Evolutionary conservation across 2,797 vertebrate species (phyloP).

Genomic region (Sebastes matsubarae): DNA sequence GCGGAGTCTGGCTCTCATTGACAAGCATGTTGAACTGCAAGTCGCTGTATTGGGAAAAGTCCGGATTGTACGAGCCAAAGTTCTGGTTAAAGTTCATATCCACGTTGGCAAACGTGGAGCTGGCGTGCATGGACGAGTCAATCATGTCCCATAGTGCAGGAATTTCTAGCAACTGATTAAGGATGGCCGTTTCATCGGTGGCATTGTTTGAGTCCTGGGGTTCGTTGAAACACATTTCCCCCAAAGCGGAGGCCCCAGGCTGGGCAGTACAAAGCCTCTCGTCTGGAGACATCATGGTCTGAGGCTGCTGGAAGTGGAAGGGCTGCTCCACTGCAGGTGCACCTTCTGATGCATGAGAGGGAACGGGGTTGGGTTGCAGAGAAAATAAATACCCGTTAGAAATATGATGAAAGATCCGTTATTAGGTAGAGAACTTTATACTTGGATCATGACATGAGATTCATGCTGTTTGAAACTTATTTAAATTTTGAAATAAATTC

Average conservation of each 20-base stretch:
- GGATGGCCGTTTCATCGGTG: neutral
- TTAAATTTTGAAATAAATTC: neutral
- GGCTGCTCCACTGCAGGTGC: conserved; percentile 47
- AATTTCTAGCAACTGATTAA: conserved; percentile 43
- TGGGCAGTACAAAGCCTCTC: conserved; percentile 25
- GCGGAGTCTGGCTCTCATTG: conserved; percentile 67
- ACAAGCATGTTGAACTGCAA: conserved; percentile 77
- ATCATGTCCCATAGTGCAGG: conserved; percentile 32
- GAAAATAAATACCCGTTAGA: neutral
- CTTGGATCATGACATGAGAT: neutral
- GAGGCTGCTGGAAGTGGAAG: conserved; percentile 42
- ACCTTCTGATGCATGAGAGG: conserved; percentile 46
- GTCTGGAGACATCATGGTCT: conserved; percentile 25
- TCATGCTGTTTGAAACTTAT: neutral
- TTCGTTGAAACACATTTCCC: conserved; percentile 50
- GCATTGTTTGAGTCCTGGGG: conserved; percentile 31
- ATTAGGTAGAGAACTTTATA: neutral
- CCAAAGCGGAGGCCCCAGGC: neutral
- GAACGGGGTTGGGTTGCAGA: conserved; percentile 21
- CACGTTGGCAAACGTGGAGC: conserved; percentile 20
- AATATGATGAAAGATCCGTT: neutral
- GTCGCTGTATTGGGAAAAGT: conserved; percentile 76
- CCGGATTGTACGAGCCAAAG: conserved; percentile 37
- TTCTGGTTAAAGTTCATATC: conserved; percentile 65
- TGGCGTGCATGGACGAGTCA: neutral